Evolutionary conservation across 2,113 vertebrate species (phyloP).

Genomic region (Gavia stellata): DNA sequence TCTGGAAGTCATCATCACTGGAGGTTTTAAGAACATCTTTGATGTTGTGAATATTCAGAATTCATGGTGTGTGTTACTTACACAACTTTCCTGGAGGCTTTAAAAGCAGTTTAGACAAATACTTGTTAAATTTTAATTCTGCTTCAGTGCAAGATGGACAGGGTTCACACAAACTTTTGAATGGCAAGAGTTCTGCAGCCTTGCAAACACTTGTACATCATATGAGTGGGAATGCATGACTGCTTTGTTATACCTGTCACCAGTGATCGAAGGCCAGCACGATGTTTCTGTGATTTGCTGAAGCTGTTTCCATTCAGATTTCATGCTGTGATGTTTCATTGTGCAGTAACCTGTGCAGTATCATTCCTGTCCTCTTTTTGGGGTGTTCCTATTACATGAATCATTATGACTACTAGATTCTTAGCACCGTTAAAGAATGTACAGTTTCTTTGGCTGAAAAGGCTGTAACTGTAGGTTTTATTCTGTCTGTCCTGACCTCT

Average conservation of each 20-base stretch:
- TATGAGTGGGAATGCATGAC: not conserved
- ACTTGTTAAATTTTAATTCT: not conserved
- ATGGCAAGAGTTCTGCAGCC: not conserved
- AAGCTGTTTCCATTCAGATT: not conserved
- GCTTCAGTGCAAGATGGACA: not conserved
- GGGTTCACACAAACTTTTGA: not conserved
- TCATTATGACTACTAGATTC: not conserved
- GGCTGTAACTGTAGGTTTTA: not conserved
- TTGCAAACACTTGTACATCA: rapidly evolving
- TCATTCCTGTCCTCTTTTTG: not conserved
- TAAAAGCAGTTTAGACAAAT: not conserved
- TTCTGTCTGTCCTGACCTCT: not conserved
- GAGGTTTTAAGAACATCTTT: not conserved
- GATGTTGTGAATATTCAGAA: not conserved
- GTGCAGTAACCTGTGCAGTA: not conserved
- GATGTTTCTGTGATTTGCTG: not conserved
- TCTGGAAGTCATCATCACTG: not conserved
- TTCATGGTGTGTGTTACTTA: not conserved
- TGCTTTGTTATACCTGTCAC: not conserved
- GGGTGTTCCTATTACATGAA: not conserved
- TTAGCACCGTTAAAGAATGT: not conserved
- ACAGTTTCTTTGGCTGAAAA: not conserved
- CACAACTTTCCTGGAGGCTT: not conserved
- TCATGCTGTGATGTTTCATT: not conserved
- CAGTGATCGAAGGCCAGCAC: not conserved